Evolutionary conservation across 2,113 vertebrate species (phyloP).

Genomic region (Etheostoma spectabile): DNA sequence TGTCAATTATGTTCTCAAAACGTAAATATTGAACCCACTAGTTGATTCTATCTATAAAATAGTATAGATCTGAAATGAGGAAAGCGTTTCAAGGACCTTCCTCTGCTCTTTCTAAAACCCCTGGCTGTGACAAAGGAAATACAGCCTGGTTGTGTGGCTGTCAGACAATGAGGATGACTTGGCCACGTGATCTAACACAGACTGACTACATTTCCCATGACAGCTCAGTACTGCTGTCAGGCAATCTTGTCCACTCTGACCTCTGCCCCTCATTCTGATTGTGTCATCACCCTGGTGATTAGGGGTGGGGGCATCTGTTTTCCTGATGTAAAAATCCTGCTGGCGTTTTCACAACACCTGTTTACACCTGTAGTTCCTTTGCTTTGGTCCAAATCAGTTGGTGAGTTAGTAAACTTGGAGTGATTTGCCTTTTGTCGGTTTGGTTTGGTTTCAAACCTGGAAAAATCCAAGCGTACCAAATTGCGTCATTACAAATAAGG

Average conservation of each 20-base stretch:
- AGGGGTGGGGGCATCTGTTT: not conserved
- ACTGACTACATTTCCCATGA: constrained; percentile 67
- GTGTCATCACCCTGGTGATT: constrained; percentile 38
- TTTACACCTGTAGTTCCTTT: no score
- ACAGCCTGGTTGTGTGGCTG: not conserved
- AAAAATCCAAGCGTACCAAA: no score
- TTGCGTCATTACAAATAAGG: no score
- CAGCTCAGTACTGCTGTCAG: constrained; percentile 36
- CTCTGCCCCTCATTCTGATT: constrained; percentile 44
- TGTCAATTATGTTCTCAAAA: not conserved
- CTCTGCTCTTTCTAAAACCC: not conserved
- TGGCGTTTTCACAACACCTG: not conserved
- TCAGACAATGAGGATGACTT: constrained; percentile 29
- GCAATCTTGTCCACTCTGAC: constrained; percentile 41
- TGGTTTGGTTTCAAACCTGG: no score
- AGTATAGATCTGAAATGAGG: not conserved
- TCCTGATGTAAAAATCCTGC: not conserved
- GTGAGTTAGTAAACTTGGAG: no score
- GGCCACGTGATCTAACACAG: constrained; percentile 33
- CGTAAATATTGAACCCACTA: no score
- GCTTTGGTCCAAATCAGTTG: no score
- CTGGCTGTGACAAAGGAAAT: not conserved
- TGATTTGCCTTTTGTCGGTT: no score
- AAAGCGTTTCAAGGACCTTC: no score
- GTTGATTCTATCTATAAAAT: not conserved